Evolutionary conservation across 1,140 invertebrate species (phyloP), one percentile per base, ranked within the genome.

Genomic region (Drosophila jambulina): DNA sequence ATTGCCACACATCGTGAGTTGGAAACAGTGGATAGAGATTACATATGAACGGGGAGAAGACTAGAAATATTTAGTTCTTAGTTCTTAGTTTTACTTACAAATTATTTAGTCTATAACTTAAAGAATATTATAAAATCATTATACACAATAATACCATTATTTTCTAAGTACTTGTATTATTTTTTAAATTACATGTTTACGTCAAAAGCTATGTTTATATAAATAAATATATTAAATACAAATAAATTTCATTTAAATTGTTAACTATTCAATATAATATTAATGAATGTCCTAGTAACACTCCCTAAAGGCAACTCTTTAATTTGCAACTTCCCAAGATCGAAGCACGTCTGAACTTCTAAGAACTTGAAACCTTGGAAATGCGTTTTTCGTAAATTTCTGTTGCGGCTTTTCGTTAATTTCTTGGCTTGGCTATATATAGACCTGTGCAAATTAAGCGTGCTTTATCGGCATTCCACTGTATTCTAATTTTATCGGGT

Each of bases 401-500:
- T 42, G 2, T 15, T 23, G 7, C 5, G 25, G 9, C 13, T 17
- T 34, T 60, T 17, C 17, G 21, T 3, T n/a, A 23, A 9, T 19
- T 23, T 19, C 7, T n/a, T 17, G 25, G 19, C 45, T 19, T 4
- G n/a, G 13, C 8, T 64, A 43, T 64, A 8, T 62, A 19, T 64
- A 34, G 27, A 19, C 17, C 36, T 19, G 10, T 15, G 17, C 21
- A 62, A 62, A 43, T 56, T 56, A 38, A 56, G 34, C 53, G 5
- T 38, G 53, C 53, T 38, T 38, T 38, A 21, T n/a, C 21, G 15
- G 21, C 53, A n/a, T 42, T 46, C 67, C 54, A 74, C 67, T 72
- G 70, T 54, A 63, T 45, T 34, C 67, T 40, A 38, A 51, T 53
- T 72, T 71, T 53, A 56, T 75, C 58, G 49, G 58, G 27, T 8